These are phyloP conservation scores for Loxodonta africana DNA, from an alignment of 2,113 vertebrate genomes.

Conservation along the genomic window DNA sequence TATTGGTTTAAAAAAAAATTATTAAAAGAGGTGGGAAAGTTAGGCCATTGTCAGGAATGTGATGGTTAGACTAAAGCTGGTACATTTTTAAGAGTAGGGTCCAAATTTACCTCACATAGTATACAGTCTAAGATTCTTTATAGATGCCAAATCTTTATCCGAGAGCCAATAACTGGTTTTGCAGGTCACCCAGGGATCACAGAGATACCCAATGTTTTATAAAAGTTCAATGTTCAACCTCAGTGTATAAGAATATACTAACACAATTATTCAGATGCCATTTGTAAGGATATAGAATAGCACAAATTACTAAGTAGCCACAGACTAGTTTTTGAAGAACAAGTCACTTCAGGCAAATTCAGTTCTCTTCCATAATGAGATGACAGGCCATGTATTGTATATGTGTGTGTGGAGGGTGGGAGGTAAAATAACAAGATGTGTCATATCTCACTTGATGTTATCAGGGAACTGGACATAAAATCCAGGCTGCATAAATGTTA, in stretches of 20 bases:
- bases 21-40: background rate
- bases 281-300: background rate
- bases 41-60: background rate
- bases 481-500: background rate
- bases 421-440: background rate
- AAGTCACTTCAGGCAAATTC: background rate
- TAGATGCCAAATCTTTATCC: background rate
- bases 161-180: background rate
- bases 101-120: background rate
- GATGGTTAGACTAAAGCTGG: background rate
- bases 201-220: background rate
- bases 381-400: background rate
- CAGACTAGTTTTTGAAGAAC: conserved; percentile 33
- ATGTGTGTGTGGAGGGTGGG: background rate
- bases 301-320: background rate
- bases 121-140: background rate
- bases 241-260: background rate
- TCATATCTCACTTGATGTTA: background rate
- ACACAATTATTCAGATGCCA: background rate
- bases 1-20: background rate
- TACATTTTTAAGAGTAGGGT: background rate
- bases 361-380: conserved; percentile 13
- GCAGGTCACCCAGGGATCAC: background rate
- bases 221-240: background rate
- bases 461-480: background rate